Evolutionary conservation across 30 jellyfish, hydroid and myxozoan genomes (phyloP).

Genomic region (Haliclystus octoradiatus): DNA sequence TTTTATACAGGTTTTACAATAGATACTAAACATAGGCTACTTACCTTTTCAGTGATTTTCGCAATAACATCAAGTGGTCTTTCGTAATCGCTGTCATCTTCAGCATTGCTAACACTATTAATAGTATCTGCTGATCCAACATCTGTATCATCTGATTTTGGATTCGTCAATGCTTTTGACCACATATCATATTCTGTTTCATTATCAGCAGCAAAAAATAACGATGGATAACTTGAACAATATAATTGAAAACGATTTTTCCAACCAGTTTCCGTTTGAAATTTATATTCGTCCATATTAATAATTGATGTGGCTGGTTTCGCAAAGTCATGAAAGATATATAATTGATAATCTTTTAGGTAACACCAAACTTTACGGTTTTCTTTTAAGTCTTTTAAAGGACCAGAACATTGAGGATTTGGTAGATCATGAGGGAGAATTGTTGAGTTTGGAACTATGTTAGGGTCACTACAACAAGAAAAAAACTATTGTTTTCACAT

Average conservation of each 20-base stretch:
- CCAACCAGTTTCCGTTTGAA: slow-evolving; percentile 12
- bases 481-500: neutral
- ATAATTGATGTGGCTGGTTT: slow-evolving; percentile 52
- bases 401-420: slow-evolving; percentile 56
- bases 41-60: neutral
- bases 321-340: slow-evolving; percentile 47
- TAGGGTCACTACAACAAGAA: neutral
- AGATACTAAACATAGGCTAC: no score
- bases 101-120: neutral
- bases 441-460: neutral
- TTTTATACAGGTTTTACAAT: no score
- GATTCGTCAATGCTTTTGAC: slow-evolving; percentile 50
- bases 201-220: slow-evolving; percentile 57
- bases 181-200: slow-evolving; percentile 51
- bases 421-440: slow-evolving; percentile 37
- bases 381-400: slow-evolving; percentile 45
- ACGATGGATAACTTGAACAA: slow-evolving; percentile 49
- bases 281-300: slow-evolving; percentile 52
- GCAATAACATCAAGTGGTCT: neutral
- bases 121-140: neutral
- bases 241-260: slow-evolving; percentile 31
- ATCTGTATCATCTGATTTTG: slow-evolving; percentile 20
- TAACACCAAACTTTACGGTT: slow-evolving; percentile 64
- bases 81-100: neutral
- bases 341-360: slow-evolving; percentile 38